A percentile compares a stretch with the other conserved stretches of the same genome.
phyloP scores from a whole-genome alignment of 2,888 invertebrate genomes.

The Itoplectis maculator region DNA sequence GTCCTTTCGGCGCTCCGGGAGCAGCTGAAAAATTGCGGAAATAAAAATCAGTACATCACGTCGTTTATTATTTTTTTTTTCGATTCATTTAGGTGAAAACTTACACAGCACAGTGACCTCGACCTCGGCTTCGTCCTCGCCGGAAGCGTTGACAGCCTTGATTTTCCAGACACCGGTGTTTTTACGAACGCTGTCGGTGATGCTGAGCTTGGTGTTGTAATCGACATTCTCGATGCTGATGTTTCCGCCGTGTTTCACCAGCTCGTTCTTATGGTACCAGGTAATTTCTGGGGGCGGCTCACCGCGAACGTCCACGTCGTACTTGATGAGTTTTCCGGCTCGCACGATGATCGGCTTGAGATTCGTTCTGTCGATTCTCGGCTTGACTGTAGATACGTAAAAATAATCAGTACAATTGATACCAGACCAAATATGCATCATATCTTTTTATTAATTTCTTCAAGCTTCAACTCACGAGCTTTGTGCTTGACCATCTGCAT shows the following conservation, averaged over 20 bases:
- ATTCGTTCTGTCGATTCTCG: constrained; percentile 98
- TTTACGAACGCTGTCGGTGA: constrained; percentile 91
- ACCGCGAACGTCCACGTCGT: constrained; percentile 97
- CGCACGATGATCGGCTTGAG: constrained; percentile 95
- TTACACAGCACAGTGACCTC: constrained; percentile 94
- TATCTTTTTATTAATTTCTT: neutral
- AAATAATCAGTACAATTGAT: neutral
- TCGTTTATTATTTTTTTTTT: neutral
- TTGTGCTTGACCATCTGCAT: constrained; percentile 95
- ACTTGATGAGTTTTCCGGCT: constrained; percentile 96
- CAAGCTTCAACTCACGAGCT: constrained; percentile 88
- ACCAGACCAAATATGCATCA: too few species aligned
- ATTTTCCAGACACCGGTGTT: constrained; percentile 97
- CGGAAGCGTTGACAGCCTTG: constrained; percentile 95
- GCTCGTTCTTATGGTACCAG: constrained; percentile 94
- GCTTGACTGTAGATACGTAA: constrained; percentile 91
- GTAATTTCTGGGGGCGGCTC: constrained; percentile 97
- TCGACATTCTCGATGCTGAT: constrained; percentile 93
- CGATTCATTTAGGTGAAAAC: constrained; percentile 69
- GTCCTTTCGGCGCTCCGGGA: constrained; percentile 95
- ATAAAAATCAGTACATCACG: neutral
- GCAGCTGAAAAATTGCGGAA: constrained; percentile 85
- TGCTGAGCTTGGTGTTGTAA: constrained; percentile 94
- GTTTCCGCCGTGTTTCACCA: constrained; percentile 90
- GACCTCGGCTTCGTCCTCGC: constrained; percentile 96